These are phyloP conservation scores for Stomorhina lunata DNA, from an alignment of 2,888 invertebrate genomes.

Conservation along the genomic window DNA sequence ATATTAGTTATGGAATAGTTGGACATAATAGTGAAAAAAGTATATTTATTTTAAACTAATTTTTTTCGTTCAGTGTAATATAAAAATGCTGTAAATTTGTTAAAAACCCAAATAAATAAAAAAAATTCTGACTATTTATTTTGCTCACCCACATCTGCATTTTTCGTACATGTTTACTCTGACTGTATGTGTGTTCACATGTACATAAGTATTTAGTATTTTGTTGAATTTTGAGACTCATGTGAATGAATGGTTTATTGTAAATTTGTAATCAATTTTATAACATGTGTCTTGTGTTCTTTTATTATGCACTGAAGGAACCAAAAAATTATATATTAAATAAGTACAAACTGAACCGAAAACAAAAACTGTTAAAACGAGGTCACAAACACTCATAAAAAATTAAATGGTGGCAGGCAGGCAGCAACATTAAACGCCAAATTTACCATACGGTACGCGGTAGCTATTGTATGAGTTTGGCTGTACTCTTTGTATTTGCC, in stretches of 20 bases:
- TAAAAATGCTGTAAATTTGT: slow-evolving; percentile 32
- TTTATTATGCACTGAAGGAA: slow-evolving; percentile 30
- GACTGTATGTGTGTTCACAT: too few species aligned
- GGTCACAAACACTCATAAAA: slow-evolving; percentile 50
- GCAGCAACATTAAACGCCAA: not conserved
- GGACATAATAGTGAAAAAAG: not conserved
- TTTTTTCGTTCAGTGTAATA: slow-evolving; percentile 13
- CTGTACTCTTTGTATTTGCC: not conserved
- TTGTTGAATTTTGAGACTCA: slow-evolving; percentile 24
- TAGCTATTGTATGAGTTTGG: not conserved
- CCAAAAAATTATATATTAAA: not conserved
- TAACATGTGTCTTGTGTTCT: slow-evolving; percentile 44
- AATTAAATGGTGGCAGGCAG: slow-evolving; percentile 36
- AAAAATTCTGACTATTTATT: not conserved
- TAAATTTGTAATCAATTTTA: slow-evolving; percentile 45
- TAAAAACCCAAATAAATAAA: slow-evolving; percentile 6
- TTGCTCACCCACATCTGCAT: slow-evolving; percentile 49
- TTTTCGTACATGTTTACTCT: too few species aligned
- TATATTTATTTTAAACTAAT: not conserved
- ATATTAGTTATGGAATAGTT: not conserved
- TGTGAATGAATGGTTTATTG: slow-evolving; percentile 22
- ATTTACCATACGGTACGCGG: not conserved
- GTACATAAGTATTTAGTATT: not conserved
- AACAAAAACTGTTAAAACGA: slow-evolving; percentile 44
- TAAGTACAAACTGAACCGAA: slow-evolving; percentile 20